Base-by-base conservation (phyloP, 2,888 invertebrate species). In the Cryptus armator region DNA sequence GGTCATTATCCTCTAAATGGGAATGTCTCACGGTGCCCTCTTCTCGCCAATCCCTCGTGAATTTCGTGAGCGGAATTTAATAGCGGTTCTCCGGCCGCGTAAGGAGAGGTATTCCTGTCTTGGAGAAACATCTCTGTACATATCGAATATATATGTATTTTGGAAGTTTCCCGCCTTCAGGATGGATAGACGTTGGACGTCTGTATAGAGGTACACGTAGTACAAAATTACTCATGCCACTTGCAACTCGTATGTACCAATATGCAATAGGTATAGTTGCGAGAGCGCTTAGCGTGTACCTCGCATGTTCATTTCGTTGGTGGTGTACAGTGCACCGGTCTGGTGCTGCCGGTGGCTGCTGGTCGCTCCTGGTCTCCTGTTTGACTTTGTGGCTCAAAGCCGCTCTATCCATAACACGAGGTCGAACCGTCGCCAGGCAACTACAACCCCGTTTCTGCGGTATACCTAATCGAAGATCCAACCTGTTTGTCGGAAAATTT, bases 301-400 rank as follows among this genome's bases (percentile, higher is more conserved):
- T 81, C 79, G 56, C 67, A 83, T 75, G 85, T 84, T 86, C 84
- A 87, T 86, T 84, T 84, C 68, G 81, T 70, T 81, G 82, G 68
- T 76, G 66, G 46, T 70, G 59, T 37, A 43, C 78, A 19, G 56
- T 84, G 78, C 46, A 72, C 51, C 53, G 51, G 10, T 62, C 51
- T 44, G n/a, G 16, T 59, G 44, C 76, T 46, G 44, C 71, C 37
- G 32, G 44, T 29, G 62, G 29, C 29, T 29, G 29, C 5, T 12
- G 62, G 62, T 29, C 29, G 14, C 82, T 66, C 32, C 56, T 77
- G 56, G 56, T 48, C 70, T 68, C 56, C 46, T 81, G 84, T 85
- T 85, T 85, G 78, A 78, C 78, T 85, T 78, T 70, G 53, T 44
- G 81, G 70, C 78, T 70, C 64, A 78, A 78, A 81, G 74, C 75